phyloP scores from a whole-genome alignment of 1,140 invertebrate species.

The Globodera ellingtonae region DNA sequence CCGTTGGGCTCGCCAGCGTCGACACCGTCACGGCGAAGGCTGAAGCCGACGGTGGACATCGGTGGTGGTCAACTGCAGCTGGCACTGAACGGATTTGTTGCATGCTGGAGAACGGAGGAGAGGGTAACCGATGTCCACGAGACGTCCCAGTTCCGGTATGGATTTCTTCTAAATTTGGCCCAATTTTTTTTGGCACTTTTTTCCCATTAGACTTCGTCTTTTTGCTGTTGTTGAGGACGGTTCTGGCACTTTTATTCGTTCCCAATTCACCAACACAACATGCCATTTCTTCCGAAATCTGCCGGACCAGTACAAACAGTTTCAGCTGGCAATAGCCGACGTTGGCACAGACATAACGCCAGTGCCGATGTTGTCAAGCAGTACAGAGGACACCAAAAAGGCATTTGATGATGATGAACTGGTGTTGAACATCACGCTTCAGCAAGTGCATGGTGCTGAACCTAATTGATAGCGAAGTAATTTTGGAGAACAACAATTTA shows the following conservation, averaged over 20 bases:
- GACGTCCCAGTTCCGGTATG: not conserved
- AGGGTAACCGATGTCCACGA: not conserved
- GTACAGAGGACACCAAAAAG: not conserved
- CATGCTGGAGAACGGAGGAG: slow-evolving; percentile 33
- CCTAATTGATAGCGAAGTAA: too few species aligned
- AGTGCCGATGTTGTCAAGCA: not conserved
- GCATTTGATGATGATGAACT: slow-evolving; percentile 18
- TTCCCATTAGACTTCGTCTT: not conserved
- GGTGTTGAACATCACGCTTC: slow-evolving; percentile 10
- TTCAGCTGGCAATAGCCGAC: not conserved
- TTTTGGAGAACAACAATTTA: not conserved
- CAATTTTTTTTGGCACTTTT: not conserved
- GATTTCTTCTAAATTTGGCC: not conserved
- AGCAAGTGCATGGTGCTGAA: slow-evolving; percentile 11
- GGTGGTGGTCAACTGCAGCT: slow-evolving; percentile 32
- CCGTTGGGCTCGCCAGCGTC: slow-evolving; percentile 1
- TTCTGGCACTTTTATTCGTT: not conserved
- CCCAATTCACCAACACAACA: slow-evolving; percentile 17
- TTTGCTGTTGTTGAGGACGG: not conserved
- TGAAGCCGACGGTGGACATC: not conserved
- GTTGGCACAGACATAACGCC: not conserved
- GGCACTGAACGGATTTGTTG: slow-evolving; percentile 25
- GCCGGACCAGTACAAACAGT: slow-evolving; percentile 40
- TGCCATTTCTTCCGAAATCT: slow-evolving; percentile 49
- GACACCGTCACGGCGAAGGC: not conserved